These are phyloP conservation scores for Catharus ustulatus DNA, from an alignment of 2,797 vertebrate species.

Conservation along the genomic window DNA sequence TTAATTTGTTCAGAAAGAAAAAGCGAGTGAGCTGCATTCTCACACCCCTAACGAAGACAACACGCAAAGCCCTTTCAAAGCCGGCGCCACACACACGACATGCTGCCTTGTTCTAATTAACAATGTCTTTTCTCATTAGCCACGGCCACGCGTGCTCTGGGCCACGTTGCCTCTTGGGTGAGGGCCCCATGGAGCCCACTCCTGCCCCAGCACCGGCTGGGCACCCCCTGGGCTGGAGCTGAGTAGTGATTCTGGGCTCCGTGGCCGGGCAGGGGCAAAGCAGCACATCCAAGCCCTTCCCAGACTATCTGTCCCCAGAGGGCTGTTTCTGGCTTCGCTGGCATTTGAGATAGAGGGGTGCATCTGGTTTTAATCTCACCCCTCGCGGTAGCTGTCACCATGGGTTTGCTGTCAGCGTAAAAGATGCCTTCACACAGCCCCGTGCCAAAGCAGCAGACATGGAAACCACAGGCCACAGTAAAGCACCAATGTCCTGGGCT, in stretches of 20 bases:
- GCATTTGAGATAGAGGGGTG: conserved; percentile 47
- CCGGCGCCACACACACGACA: conserved; percentile 50
- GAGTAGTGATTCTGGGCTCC: background rate
- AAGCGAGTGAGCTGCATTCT: conserved; percentile 43
- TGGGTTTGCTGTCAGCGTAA: conserved; percentile 59
- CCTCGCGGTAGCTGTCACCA: conserved; percentile 68
- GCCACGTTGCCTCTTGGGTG: rapidly evolving
- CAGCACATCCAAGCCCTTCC: background rate
- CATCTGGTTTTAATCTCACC: conserved; percentile 69
- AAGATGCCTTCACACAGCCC: conserved; percentile 39
- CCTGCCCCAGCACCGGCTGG: background rate
- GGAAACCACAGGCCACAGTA: background rate
- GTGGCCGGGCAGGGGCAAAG: background rate
- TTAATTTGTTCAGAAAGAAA: conserved; percentile 63
- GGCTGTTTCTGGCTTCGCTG: background rate
- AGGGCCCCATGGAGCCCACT: background rate
- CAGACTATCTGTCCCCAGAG: background rate
- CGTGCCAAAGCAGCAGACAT: conserved; percentile 30
- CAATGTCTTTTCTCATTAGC: background rate
- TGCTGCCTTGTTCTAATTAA: conserved; percentile 60
- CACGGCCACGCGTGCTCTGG: background rate
- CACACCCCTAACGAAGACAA: conserved; percentile 58
- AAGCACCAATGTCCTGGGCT: background rate
- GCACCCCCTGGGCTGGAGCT: background rate
- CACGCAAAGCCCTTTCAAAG: conserved; percentile 54